phyloP scores from a whole-genome alignment of 2,113 vertebrate genomes.

The Eidolon helvum region DNA sequence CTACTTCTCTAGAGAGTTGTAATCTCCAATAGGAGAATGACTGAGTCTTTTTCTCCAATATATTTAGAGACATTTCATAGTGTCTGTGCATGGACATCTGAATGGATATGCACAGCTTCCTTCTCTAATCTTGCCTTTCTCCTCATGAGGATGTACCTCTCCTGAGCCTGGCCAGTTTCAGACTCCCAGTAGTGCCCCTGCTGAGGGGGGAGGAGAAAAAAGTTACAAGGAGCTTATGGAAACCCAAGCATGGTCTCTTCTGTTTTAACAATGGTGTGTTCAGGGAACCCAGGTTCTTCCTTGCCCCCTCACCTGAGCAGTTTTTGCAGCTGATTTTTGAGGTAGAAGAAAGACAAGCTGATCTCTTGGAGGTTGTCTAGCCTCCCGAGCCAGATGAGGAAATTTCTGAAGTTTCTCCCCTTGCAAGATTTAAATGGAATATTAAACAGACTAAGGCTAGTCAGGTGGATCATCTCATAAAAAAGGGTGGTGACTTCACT shows the following conservation, averaged over 20 bases:
- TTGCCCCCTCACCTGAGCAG: not conserved
- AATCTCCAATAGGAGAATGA: not conserved
- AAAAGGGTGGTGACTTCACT: not conserved
- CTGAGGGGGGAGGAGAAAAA: not conserved
- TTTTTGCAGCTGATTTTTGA: not conserved
- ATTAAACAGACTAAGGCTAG: not conserved
- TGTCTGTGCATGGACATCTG: not conserved
- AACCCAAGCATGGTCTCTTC: not conserved
- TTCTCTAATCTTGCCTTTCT: not conserved
- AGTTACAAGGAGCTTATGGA: not conserved
- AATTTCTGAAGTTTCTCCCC: not conserved
- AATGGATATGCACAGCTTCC: not conserved
- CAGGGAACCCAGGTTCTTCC: not conserved
- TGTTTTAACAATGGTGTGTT: not conserved
- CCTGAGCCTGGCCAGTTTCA: not conserved
- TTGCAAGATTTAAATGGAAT: not conserved
- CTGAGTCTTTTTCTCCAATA: not conserved
- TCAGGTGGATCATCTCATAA: not conserved
- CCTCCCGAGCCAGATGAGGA: not conserved
- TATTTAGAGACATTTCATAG: not conserved
- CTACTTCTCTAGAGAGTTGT: not conserved
- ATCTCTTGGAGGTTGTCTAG: not conserved
- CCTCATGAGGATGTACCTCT: not conserved
- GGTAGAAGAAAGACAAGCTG: slow-evolving; percentile 21
- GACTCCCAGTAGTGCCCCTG: not conserved